Percentiles rank a stretch among this genome's conserved stretches.
Evolutionary conservation across 2,113 vertebrate genomes (phyloP).

Genomic region (Rhadina sibilatrix): DNA sequence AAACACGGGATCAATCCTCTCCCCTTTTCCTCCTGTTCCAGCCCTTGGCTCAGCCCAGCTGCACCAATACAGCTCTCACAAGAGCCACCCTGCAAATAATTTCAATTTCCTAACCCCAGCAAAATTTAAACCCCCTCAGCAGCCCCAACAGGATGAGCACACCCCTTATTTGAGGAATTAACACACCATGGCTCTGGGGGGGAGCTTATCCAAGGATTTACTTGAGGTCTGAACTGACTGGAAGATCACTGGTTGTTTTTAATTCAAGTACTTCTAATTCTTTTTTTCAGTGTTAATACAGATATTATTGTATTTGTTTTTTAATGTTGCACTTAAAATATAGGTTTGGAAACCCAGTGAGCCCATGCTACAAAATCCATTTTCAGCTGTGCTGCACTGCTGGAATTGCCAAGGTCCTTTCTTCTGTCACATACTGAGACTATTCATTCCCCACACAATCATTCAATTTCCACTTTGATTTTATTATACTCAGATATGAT

Average conservation of each 20-base stretch:
- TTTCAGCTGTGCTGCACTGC: background rate
- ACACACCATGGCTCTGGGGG: rapidly evolving
- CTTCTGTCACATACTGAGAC: background rate
- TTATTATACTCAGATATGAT: constrained; percentile 6
- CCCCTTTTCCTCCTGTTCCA: background rate
- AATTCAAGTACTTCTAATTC: background rate
- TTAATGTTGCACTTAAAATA: background rate
- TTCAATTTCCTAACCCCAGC: background rate
- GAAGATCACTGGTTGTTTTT: background rate
- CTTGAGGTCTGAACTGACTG: background rate
- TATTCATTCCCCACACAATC: constrained; percentile 11
- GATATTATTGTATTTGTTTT: background rate
- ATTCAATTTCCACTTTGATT: constrained; percentile 8
- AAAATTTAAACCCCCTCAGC: background rate
- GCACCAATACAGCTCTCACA: background rate
- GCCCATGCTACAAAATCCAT: background rate
- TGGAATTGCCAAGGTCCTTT: background rate
- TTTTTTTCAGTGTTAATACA: background rate
- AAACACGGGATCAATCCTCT: background rate
- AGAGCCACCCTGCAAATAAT: background rate
- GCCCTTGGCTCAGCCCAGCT: background rate
- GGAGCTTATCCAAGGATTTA: background rate
- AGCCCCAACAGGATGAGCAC: background rate
- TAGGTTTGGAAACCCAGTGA: background rate
- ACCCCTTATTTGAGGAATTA: background rate